These are phyloP conservation scores for Glyphotaelius pellucidus DNA, from an alignment of 2,888 invertebrate species.

Conservation along the genomic window DNA sequence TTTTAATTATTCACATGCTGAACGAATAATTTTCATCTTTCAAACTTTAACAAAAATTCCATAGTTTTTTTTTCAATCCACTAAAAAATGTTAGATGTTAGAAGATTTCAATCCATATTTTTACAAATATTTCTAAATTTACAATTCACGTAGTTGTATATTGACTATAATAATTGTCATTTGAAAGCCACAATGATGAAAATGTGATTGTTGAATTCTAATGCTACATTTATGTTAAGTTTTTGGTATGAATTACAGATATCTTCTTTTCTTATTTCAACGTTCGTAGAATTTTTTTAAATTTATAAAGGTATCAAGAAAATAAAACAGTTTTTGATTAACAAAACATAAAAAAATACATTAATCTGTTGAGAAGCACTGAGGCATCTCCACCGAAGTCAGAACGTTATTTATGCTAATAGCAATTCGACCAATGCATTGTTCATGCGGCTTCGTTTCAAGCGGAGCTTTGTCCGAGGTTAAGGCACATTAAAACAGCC, in stretches of 20 bases:
- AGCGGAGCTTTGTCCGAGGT: conserved; percentile 42
- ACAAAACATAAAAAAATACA: neutral
- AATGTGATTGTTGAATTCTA: too few species aligned
- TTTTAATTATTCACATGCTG: too few species aligned
- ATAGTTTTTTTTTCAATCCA: too few species aligned
- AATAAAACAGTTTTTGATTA: neutral
- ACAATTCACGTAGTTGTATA: neutral
- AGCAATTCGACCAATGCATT: conserved; percentile 65
- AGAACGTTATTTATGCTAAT: conserved; percentile 65
- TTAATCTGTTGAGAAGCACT: conserved; percentile 21
- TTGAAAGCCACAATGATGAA: too few species aligned
- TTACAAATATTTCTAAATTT: neutral
- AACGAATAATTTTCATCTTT: neutral
- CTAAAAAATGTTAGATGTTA: neutral
- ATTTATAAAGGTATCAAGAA: too few species aligned
- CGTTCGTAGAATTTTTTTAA: too few species aligned
- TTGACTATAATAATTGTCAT: too few species aligned
- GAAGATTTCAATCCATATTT: neutral
- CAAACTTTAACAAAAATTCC: neutral
- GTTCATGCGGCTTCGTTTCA: conserved; percentile 56
- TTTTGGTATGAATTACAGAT: too few species aligned
- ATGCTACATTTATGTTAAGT: too few species aligned
- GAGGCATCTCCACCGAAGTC: conserved; percentile 30
- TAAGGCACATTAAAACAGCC: conserved; percentile 53
- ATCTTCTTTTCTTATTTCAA: too few species aligned